Base-by-base conservation (phyloP, 2,888 invertebrate genomes). In the Hoplodrina blanda region DNA sequence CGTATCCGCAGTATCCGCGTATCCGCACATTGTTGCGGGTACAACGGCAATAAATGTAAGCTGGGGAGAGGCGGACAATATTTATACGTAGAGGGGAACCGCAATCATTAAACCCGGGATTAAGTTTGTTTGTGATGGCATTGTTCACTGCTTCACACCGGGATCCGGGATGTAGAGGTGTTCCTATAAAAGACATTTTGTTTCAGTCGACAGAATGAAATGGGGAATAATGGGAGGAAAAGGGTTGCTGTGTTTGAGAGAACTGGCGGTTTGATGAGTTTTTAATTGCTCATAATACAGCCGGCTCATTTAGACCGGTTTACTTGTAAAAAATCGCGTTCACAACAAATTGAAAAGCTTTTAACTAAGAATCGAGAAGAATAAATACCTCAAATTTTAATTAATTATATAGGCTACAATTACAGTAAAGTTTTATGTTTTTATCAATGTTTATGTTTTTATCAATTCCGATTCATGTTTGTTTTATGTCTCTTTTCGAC, bases 91-190 rank as follows among this genome's bases (percentile, higher is more conserved):
- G 71, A 80, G 85, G 84, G 86, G 85, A 73, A 72, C 78, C 67
- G 78, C 83, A 86, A 88, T 89, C 87, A 91, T 90, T 90, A 89
- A 85, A 84, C 83, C 82, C 78, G 83, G 91, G 88, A 89, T 91
- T 89, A 89, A 84, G 81, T 85, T 80, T 81, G 86, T 83, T 78
- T 78, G 80, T 68, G 78, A 82, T 64, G 78, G 77, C 63, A 82
- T 82, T 80, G 84, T 84, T 78, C 80, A 46, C 67, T 71, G 80
- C 66, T 73, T 69, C 77, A 74, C 73, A 73, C 69, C 73, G 60
- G 19, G 64, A 49, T 3, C 46, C 69, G 70, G 65, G 65, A n/a
- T 55, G 55, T 62, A 61, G 67, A 50, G 53, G 61, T 69, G 76
- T 62, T 65, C 59, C 53, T 64, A 71, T 72, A 56, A 64, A 64